Percentiles rank a stretch among this genome's conserved stretches.
phyloP scores from a whole-genome alignment of 2,797 vertebrate species.

The Hirundo rustica region DNA sequence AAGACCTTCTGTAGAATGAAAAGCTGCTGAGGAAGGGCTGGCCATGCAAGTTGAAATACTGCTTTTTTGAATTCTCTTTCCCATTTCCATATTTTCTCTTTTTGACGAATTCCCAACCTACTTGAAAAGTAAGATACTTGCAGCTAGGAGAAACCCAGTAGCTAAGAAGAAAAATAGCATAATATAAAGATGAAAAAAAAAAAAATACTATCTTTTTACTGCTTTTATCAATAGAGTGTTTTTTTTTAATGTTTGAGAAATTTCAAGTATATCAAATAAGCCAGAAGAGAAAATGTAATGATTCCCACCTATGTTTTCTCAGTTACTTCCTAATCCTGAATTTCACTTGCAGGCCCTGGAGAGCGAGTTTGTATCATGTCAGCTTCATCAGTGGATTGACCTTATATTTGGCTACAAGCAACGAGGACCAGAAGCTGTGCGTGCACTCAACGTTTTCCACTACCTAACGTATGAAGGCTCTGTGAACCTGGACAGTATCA shows the following conservation, averaged over 20 bases:
- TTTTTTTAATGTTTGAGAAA: background rate
- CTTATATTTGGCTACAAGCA: slow-evolving; percentile 99
- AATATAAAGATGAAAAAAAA: background rate
- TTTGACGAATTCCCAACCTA: background rate
- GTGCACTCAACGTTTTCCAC: slow-evolving; percentile 97
- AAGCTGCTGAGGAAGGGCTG: background rate
- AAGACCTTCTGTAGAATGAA: background rate
- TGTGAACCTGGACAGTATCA: slow-evolving; percentile 91
- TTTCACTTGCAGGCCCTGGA: slow-evolving; percentile 90
- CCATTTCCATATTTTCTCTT: background rate
- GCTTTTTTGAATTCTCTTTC: background rate
- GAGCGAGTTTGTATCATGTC: slow-evolving; percentile 99
- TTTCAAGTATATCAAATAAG: background rate
- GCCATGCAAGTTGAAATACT: background rate
- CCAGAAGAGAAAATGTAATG: background rate
- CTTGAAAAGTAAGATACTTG: background rate
- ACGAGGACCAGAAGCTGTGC: slow-evolving; percentile 93
- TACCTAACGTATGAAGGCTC: slow-evolving; percentile 95
- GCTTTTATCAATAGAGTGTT: background rate
- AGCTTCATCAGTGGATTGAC: slow-evolving; percentile 99
- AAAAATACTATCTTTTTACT: background rate
- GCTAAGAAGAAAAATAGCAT: background rate
- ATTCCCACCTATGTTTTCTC: background rate
- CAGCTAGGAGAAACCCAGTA: background rate
- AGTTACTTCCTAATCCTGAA: slow-evolving; percentile 8